Conservation (phyloP, 2,888 invertebrate genomes). For the Amphipyra berbera region DNA sequence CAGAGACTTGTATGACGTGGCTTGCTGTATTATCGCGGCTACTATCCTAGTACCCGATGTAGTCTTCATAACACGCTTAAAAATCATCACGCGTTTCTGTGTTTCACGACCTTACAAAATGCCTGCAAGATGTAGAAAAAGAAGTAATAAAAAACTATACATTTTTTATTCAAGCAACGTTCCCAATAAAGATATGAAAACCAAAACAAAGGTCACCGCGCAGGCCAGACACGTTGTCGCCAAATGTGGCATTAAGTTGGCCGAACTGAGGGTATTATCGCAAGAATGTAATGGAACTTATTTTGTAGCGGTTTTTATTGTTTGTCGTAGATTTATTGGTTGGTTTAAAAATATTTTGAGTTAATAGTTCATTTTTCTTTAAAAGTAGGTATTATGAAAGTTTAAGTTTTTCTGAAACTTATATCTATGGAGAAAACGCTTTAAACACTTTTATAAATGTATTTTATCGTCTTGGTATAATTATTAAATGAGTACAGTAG, state of each 20-base stretch:
- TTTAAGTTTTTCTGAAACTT: too few species aligned
- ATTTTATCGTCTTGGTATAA: too few species aligned
- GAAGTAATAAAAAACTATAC: constrained; percentile 51
- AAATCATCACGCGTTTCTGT: neutral
- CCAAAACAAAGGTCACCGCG: constrained; percentile 60
- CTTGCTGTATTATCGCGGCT: too few species aligned
- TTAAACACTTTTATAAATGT: too few species aligned
- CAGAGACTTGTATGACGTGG: too few species aligned
- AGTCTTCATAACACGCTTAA: neutral
- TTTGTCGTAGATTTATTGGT: constrained; percentile 41
- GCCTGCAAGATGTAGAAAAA: constrained; percentile 12
- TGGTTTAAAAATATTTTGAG: constrained; percentile 8
- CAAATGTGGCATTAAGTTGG: constrained; percentile 68
- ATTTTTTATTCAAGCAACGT: constrained; percentile 56
- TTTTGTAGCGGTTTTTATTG: constrained; percentile 51
- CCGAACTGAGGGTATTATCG: constrained; percentile 57
- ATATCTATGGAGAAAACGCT: too few species aligned
- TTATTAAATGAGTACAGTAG: too few species aligned
- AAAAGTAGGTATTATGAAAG: neutral
- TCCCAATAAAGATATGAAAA: constrained; percentile 59
- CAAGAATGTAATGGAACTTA: constrained; percentile 52
- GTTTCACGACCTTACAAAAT: constrained; percentile 20
- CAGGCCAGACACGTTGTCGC: constrained; percentile 68
- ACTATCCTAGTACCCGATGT: too few species aligned
- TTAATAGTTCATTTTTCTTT: neutral